Conservation (phyloP, 2,113 vertebrate species). For the Tamias sibiricus region DNA sequence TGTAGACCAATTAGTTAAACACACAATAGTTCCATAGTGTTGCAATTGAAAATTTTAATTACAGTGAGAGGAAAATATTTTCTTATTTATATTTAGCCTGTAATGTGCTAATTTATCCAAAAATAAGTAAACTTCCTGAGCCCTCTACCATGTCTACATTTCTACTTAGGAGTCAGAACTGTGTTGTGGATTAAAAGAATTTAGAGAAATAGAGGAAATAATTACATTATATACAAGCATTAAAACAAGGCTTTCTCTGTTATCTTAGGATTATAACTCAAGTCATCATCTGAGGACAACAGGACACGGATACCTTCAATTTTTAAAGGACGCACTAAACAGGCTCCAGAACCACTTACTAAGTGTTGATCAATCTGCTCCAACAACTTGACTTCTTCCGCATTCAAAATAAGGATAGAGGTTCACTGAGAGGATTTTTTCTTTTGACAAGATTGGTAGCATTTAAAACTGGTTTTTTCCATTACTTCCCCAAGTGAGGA, state of each 20-base stretch:
- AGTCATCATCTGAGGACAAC: not conserved
- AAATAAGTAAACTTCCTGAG: not conserved
- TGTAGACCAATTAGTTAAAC: constrained; percentile 62
- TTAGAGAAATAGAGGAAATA: not conserved
- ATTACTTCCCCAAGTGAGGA: not conserved
- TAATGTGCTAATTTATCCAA: constrained; percentile 36
- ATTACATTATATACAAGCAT: not conserved
- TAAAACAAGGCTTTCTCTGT: not conserved
- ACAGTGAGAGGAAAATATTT: constrained; percentile 15
- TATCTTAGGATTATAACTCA: not conserved
- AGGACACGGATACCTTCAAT: not conserved
- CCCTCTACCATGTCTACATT: not conserved
- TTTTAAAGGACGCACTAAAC: constrained; percentile 23
- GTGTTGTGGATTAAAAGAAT: not conserved
- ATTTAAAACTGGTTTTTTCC: not conserved
- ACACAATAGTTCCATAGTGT: constrained; percentile 40
- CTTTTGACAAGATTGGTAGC: not conserved
- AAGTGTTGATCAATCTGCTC: not conserved
- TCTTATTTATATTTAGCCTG: constrained; percentile 33
- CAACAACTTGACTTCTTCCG: not conserved
- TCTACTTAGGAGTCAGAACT: not conserved
- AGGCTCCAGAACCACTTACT: not conserved
- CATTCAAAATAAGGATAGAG: not conserved
- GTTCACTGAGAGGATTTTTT: not conserved
- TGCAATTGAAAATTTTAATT: constrained; percentile 52